phyloP scores from a whole-genome alignment of 2,888 invertebrate genomes.

The Dynastes tityus region DNA sequence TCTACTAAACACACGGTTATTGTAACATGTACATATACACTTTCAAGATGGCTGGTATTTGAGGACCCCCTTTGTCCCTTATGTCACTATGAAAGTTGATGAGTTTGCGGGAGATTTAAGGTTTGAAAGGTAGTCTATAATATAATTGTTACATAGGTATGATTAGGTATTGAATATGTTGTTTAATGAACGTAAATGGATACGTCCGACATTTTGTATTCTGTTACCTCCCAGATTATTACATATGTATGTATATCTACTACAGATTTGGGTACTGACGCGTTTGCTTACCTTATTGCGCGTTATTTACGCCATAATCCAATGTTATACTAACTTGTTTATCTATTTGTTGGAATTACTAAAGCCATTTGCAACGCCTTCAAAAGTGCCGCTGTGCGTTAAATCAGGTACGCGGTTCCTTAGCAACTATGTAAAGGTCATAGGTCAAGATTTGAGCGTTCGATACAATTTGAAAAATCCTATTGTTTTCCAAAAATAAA shows the following conservation, averaged over 20 bases:
- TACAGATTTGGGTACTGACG: conserved; percentile 54
- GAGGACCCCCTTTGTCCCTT: conserved; percentile 75
- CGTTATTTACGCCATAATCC: conserved; percentile 52
- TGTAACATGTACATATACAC: conserved; percentile 53
- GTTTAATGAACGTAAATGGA: conserved; percentile 24
- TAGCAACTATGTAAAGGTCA: conserved; percentile 52
- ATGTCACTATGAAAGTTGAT: conserved; percentile 81
- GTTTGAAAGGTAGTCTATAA: conserved; percentile 76
- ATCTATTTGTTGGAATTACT: conserved; percentile 15
- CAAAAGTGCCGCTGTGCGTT: conserved; percentile 38
- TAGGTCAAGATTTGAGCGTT: conserved; percentile 50
- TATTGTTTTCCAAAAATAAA: conserved; percentile 48
- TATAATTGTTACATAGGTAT: conserved; percentile 23
- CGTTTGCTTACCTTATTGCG: conserved; percentile 58
- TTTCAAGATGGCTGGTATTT: conserved; percentile 82
- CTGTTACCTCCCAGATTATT: conserved; percentile 41
- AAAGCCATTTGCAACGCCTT: conserved; percentile 18
- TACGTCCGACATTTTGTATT: conserved; percentile 44
- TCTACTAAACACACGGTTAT: conserved; percentile 40
- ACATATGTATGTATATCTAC: conserved; percentile 25
- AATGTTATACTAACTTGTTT: conserved; percentile 34
- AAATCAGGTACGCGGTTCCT: conserved; percentile 46
- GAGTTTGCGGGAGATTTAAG: conserved; percentile 76
- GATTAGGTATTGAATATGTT: background rate
- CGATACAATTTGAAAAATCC: conserved; percentile 47